Base-by-base conservation (phyloP, 2,888 invertebrate genomes). In the Xestobium rufovillosum region DNA sequence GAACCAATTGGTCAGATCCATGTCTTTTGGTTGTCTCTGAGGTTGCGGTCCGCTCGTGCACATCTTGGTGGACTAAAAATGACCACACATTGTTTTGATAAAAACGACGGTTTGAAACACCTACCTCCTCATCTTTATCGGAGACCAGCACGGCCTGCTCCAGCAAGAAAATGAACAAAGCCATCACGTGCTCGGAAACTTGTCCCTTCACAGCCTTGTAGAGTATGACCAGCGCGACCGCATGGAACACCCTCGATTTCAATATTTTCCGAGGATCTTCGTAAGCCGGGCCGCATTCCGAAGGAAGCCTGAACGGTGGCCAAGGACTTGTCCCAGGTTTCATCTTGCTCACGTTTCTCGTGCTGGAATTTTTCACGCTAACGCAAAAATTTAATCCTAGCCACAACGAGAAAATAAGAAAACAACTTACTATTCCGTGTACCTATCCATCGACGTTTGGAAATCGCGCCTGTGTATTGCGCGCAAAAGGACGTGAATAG, bases 361-460 rank as follows among this genome's bases (percentile, higher is more conserved):
- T 59, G 41, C 61, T 65, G 37, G n/a, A 52, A 48, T n/a, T n/a
- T n/a, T n/a, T n/a, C n/a, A n/a, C n/a, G n/a, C n/a, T n/a, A n/a
- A n/a, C n/a, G n/a, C n/a, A n/a, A n/a, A n/a, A n/a, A n/a, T 13
- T 13, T 30, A 6, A n/a, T n/a, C n/a, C n/a, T n/a, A n/a, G n/a
- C 8, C 8, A n/a, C 23, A 8, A 6, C 23, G 23, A 23, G n/a
- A 23, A 23, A 8, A 23, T 23, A 23, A 23, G 6, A 23, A 6
- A 23, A 23, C n/a, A 2, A 74, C 83, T 76, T 62, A 90, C 88
- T 83, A 88, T 49, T 87, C 80, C 0, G 86, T 83, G 60, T 86
- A 96, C 52, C 95, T 73, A 66, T 97, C 95, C 80, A 95, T 82
- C 9, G 94, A 88, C 6, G 84, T 81, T 65, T 96, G 95, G 65